A percentile compares a stretch with the other conserved stretches of the same genome.
phyloP scores from a whole-genome alignment of 2,113 vertebrate species.

The Polypterus senegalus region DNA sequence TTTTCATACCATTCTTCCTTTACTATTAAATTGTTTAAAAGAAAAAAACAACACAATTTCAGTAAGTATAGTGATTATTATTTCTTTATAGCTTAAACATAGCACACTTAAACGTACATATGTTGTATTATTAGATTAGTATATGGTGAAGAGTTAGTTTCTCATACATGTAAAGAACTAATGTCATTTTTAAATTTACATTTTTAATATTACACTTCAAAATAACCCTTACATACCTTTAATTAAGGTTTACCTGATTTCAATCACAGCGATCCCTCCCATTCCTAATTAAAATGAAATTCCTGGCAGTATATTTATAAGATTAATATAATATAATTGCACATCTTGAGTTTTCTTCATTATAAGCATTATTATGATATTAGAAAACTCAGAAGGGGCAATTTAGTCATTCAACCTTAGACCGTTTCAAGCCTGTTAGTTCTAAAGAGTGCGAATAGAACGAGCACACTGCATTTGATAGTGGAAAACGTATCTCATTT shows the following conservation, averaged over 20 bases:
- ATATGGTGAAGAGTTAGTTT: no score
- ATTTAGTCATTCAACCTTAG: slow-evolving; percentile 27
- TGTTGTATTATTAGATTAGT: no score
- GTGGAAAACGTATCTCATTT: slow-evolving; percentile 3
- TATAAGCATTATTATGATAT: slow-evolving; percentile 22
- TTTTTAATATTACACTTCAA: slow-evolving; percentile 1
- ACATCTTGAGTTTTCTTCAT: slow-evolving; percentile 20
- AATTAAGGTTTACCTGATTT: slow-evolving; percentile 16
- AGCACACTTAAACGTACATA: no score
- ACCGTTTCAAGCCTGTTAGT: slow-evolving; percentile 24
- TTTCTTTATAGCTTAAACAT: no score
- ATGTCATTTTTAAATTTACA: neutral
- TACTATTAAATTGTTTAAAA: no score
- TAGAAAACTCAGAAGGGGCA: slow-evolving; percentile 21
- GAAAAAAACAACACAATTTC: no score
- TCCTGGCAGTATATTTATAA: slow-evolving; percentile 11
- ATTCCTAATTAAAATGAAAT: slow-evolving; percentile 13
- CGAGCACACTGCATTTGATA: slow-evolving; percentile 5
- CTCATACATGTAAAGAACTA: no score
- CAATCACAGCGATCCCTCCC: slow-evolving; percentile 14
- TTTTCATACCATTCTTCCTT: no score
- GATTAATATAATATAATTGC: slow-evolving; percentile 13
- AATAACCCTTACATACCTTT: slow-evolving; percentile 13
- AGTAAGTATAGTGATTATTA: no score
- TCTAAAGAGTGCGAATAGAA: slow-evolving; percentile 15